These are phyloP conservation scores for Lepas anatifera DNA, from an alignment of 2,888 invertebrate species.

Conservation along the genomic window DNA sequence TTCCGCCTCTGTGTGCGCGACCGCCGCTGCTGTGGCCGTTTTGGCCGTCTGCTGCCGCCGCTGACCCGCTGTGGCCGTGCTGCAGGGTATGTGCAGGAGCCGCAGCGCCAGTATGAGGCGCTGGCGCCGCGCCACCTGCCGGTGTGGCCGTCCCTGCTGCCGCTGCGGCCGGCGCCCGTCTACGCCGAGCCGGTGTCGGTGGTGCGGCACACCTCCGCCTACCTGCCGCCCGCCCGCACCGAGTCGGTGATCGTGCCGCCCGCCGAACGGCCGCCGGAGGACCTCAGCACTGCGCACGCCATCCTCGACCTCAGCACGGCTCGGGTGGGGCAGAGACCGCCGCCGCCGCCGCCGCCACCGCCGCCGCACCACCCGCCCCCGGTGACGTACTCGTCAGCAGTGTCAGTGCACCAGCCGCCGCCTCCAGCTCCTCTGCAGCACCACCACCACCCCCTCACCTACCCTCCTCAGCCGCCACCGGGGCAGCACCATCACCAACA, in stretches of 20 bases:
- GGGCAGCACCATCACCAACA: background rate
- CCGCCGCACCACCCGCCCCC: conserved; percentile 37
- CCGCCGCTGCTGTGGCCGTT: background rate
- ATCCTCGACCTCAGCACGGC: conserved; percentile 80
- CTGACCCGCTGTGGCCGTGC: background rate
- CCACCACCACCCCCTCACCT: conserved; percentile 12
- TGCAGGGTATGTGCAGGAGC: background rate
- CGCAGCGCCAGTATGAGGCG: conserved; percentile 29
- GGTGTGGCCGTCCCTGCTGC: conserved; percentile 23
- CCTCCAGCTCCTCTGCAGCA: conserved; percentile 14
- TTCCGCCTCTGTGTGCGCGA: too few species aligned
- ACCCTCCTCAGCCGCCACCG: conserved; percentile 10
- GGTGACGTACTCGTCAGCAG: conserved; percentile 44
- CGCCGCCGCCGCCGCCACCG: conserved; percentile 29
- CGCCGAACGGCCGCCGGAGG: conserved; percentile 41
- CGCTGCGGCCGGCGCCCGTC: conserved; percentile 25
- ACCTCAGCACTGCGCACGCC: conserved; percentile 74
- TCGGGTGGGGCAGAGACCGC: conserved; percentile 35
- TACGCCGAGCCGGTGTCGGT: conserved; percentile 13
- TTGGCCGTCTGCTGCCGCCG: background rate
- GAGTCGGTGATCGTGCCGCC: conserved; percentile 17
- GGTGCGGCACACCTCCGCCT: conserved; percentile 6
- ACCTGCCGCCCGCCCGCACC: conserved; percentile 16
- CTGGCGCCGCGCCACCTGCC: conserved; percentile 26
- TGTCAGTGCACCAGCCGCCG: conserved; percentile 29